A percentile compares a stretch with the other conserved stretches of the same genome.
Conservation (phyloP, 2,113 vertebrate genomes). For the Jacana jacana region DNA sequence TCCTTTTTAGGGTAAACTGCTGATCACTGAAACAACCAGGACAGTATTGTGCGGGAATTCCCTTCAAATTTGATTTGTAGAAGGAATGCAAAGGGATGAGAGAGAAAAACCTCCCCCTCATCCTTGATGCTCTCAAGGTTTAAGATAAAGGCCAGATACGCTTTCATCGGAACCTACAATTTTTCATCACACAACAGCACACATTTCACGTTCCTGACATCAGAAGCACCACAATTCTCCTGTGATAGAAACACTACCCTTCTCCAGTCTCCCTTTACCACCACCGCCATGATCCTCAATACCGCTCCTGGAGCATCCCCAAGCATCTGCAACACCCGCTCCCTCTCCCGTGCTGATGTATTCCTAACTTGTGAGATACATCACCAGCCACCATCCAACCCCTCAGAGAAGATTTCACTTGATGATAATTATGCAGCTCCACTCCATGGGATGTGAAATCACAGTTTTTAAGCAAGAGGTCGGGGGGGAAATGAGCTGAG, state of each 20-base stretch:
- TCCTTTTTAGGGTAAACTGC: not conserved
- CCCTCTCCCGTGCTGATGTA: not conserved
- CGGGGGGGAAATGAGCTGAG: not conserved
- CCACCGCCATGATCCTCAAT: accelerated
- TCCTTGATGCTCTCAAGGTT: not conserved
- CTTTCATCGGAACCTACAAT: not conserved
- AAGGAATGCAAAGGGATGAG: not conserved
- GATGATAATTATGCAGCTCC: not conserved
- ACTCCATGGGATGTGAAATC: not conserved
- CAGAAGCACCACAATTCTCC: not conserved
- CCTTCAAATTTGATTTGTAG: not conserved
- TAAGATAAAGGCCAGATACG: not conserved
- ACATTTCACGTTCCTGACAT: not conserved
- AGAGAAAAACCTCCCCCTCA: not conserved
- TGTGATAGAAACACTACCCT: not conserved
- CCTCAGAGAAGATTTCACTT: not conserved
- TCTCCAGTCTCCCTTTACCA: not conserved
- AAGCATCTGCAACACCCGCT: not conserved
- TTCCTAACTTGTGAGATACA: not conserved
- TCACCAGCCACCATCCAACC: not conserved
- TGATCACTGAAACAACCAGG: not conserved
- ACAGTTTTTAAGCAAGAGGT: not conserved
- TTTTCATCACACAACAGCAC: not conserved
- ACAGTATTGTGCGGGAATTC: accelerated
- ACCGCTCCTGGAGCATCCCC: not conserved